These are phyloP conservation scores for Merops nubicus DNA, from an alignment of 2,113 vertebrate species.

Conservation along the genomic window DNA sequence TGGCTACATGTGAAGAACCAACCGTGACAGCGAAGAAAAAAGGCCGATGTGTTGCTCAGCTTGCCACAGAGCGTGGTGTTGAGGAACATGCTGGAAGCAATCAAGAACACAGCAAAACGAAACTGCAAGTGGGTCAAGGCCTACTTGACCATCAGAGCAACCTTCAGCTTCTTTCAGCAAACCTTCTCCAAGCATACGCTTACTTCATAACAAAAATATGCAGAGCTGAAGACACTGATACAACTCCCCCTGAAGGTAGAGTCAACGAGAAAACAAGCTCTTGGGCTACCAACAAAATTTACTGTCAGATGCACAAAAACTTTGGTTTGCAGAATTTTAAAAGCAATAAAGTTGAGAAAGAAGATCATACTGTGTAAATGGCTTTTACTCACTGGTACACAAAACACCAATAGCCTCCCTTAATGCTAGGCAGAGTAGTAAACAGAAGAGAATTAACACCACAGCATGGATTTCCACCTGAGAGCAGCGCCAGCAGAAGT, in stretches of 20 bases:
- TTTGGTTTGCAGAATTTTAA: neutral
- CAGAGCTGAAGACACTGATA: neutral
- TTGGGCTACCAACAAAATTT: neutral
- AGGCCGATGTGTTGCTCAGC: neutral
- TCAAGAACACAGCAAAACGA: neutral
- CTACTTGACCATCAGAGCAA: accelerated
- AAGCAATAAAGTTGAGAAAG: neutral
- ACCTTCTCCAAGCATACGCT: neutral
- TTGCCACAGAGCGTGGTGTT: neutral
- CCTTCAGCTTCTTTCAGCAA: neutral
- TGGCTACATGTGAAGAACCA: neutral
- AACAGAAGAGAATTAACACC: neutral
- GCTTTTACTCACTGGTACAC: neutral
- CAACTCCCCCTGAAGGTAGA: neutral
- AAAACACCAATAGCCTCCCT: neutral
- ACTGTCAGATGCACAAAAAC: neutral
- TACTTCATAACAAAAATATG: neutral
- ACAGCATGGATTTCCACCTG: neutral
- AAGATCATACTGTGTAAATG: neutral
- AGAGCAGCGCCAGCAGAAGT: neutral
- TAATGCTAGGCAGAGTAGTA: neutral
- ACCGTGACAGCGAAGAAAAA: neutral
- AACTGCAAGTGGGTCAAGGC: neutral
- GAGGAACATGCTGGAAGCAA: neutral
- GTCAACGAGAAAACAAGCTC: neutral